Evolutionary conservation across 2,113 vertebrate species (phyloP), one percentile per base, ranked within the genome.

Genomic region (Tamias sibiricus): DNA sequence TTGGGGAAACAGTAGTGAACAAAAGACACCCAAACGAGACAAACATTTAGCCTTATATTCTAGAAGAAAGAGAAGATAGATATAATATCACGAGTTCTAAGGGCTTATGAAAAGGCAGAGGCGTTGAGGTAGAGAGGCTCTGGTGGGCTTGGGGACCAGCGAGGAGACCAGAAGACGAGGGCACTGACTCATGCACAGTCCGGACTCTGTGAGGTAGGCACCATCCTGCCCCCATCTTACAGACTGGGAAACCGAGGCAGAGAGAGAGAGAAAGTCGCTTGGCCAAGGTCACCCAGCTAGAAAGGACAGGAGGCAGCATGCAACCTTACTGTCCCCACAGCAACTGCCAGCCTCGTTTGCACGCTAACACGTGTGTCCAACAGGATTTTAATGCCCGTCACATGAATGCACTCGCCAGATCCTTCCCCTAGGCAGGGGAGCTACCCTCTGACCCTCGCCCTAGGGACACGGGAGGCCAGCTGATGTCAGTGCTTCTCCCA

Each of bases 201-300:
- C 16, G 17, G 32, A 4, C 9, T 77, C 20, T 44, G 7, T 4
- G 0, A 20, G 26, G 30, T 28, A 44, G 28, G 26, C 12, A 6
- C 6, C 28, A 5, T 10, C 47, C 49, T 12, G 30, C 22, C 20
- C n/a, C 37, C 3, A 54, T 19, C 80, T 76, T 59, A 47, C 37
- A 86, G 81, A 52, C 7, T 12, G 90, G 59, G 87, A 89, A 86
- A 90, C 57, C 40, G 92, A 90, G 69, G n/a, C 35, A 37, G 80
- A 64, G 37, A 52, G 37, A 52, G 47, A 17, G 12, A 28, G 54
- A 74, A 37, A 22, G 28, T 2, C 9, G 20, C 69, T 49, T 24
- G 5, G 54, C 44, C 35, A 52, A 17, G 32, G 54, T 40, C 68
- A 30, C 20, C 3, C 30, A 22, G 76, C 69, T 59, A 28, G 32